Base-by-base conservation (phyloP, 2,888 invertebrate genomes). In the Gastrophysa polygoni region DNA sequence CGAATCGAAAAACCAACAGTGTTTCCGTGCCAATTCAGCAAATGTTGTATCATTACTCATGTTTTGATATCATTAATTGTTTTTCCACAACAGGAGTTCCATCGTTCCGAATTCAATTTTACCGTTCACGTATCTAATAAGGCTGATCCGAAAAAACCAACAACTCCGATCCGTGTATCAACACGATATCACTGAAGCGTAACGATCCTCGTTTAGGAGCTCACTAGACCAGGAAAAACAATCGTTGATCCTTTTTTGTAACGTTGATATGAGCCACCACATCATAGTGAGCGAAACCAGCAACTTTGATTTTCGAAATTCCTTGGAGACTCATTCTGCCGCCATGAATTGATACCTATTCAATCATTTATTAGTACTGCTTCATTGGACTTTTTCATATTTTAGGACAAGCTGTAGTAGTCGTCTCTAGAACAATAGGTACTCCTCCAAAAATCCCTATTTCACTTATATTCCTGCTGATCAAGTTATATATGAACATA, bases 131-230 rank as follows among this genome's bases (percentile, higher is more conserved):
- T 18, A 20, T 28, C 18, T 32, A 34, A 50, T 34, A 6, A 47
- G 38, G 48, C 29, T 48, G 28, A 59, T 59, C 55, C 54, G 38
- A 48, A 54, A 59, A 47, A 59, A 59, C 59, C 54, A 48, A 54
- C 54, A 46, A 1, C 4, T 38, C 14, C 38, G 32, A 11, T 32
- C 32, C 11, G 10, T 32, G 11, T 32, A 1, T 11, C 32, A 5
- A 32, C 11, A 38, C 38, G 11, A n/a, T 2, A 1, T 38, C 14
- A 38, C 38, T 38, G 38, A 4, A 14, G 38, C 38, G 38, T n/a
- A 38, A 38, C n/a, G 38, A 2, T 8, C 29, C 11, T 38, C 14
- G 38, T 38, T 38, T n/a, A 14, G 38, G 1, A 14, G 14, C 3
- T 1, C 38, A 38, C 38, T 7, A n/a, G 38, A 38, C 17, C 16